Percentiles rank a stretch among this genome's conserved stretches.
Conservation (phyloP, 1,140 invertebrate species). For the Tachypleus tridentatus region DNA sequence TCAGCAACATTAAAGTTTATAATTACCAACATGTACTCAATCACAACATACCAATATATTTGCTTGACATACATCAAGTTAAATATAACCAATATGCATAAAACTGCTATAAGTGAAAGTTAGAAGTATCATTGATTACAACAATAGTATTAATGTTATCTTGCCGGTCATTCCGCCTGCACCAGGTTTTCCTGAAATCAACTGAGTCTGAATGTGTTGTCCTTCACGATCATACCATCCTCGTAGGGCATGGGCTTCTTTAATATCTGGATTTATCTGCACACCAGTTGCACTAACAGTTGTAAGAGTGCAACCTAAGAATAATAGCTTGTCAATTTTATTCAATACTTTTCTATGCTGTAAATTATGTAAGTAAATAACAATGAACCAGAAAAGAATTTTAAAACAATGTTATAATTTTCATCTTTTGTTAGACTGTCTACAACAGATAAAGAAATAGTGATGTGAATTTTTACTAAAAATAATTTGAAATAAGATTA, state of each 20-base stretch:
- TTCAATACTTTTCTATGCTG: no score
- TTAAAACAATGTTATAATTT: not conserved
- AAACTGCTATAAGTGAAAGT: no score
- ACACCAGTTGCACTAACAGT: slow-evolving; percentile 28
- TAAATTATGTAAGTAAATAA: slow-evolving; percentile 16
- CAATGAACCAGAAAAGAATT: slow-evolving; percentile 25
- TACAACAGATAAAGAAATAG: slow-evolving; percentile 17
- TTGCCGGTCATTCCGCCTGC: slow-evolving; percentile 10
- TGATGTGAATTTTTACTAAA: slow-evolving; percentile 40
- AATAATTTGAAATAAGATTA: not conserved
- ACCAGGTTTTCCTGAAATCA: slow-evolving; percentile 43
- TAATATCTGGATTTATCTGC: slow-evolving; percentile 75
- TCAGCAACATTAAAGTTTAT: no score
- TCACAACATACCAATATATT: no score
- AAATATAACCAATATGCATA: no score
- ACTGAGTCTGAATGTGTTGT: slow-evolving; percentile 42
- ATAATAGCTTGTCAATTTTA: no score
- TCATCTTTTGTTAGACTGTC: no score
- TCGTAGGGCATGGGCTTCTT: slow-evolving; percentile 67
- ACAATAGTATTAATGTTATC: slow-evolving; percentile 5
- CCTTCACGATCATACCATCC: slow-evolving; percentile 83
- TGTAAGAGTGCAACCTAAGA: slow-evolving; percentile 15
- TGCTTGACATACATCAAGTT: no score
- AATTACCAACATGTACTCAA: no score
- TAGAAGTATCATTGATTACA: not conserved